phyloP scores from a whole-genome alignment of 2,797 vertebrate species.

The Pipistrellus nathusii region DNA sequence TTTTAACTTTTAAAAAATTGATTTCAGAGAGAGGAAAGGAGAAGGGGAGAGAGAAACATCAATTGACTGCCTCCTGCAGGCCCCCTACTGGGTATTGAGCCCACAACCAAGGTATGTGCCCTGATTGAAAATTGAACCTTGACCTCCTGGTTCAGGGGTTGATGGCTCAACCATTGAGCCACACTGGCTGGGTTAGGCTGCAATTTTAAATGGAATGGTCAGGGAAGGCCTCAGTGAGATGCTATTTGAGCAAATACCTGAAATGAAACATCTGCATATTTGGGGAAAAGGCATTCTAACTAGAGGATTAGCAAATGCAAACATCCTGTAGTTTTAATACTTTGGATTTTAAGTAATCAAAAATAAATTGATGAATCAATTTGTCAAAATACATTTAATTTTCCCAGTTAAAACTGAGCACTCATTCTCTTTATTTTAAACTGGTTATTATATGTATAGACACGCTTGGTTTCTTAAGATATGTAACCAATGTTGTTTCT shows the following conservation, averaged over 20 bases:
- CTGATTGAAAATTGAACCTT: too few species aligned
- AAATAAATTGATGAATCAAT: background rate
- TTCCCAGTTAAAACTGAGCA: background rate
- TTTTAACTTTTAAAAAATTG: background rate
- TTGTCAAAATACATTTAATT: constrained; percentile 49
- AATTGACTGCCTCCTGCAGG: too few species aligned
- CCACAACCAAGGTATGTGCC: too few species aligned
- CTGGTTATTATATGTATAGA: background rate
- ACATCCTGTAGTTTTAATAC: constrained; percentile 5
- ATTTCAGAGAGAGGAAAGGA: too few species aligned
- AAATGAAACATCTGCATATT: background rate
- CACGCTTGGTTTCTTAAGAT: background rate
- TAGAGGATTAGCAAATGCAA: background rate
- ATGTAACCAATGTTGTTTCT: constrained; percentile 37
- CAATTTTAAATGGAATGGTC: background rate
- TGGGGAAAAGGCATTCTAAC: background rate
- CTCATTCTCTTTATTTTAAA: background rate
- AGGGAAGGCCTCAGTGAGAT: background rate
- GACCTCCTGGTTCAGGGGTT: too few species aligned
- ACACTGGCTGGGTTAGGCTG: background rate
- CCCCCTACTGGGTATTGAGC: too few species aligned
- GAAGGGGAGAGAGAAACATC: too few species aligned
- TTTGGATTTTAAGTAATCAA: constrained; percentile 26
- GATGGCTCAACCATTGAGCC: background rate
- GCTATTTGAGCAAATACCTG: background rate